Evolutionary conservation across 2,888 invertebrate genomes (phyloP).

Genomic region (Halictus quadricinctus): DNA sequence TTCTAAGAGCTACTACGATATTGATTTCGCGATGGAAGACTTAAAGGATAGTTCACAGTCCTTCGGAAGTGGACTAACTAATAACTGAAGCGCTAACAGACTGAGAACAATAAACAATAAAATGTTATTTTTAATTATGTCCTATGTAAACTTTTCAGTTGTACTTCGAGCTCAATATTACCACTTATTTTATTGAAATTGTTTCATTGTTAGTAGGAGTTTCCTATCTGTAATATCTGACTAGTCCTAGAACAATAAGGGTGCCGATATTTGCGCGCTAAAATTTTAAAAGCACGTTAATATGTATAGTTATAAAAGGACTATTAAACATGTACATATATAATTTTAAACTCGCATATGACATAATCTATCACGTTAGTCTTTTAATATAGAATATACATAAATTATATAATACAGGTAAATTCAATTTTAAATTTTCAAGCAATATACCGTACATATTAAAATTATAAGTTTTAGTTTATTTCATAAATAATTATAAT

Average conservation of each 20-base stretch:
- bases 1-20: conserved; percentile 68
- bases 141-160: background rate
- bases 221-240: conserved; percentile 11
- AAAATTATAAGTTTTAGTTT: background rate
- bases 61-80: too few species aligned
- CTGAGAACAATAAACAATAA: background rate
- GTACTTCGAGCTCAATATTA: background rate
- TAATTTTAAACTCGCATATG: background rate
- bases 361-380: background rate
- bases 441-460: background rate
- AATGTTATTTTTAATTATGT: background rate
- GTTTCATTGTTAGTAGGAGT: conserved; percentile 6
- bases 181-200: background rate
- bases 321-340: background rate
- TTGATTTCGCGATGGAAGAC: conserved; percentile 68
- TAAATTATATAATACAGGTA: background rate
- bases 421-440: background rate
- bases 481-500: background rate
- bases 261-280: conserved; percentile 24
- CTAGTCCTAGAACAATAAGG: background rate
- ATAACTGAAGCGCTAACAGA: background rate
- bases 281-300: conserved; percentile 9
- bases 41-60: conserved; percentile 54
- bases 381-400: background rate
- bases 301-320: background rate